A percentile compares a stretch with the other conserved stretches of the same genome.
Evolutionary conservation across 2,888 invertebrate genomes (phyloP).

Genomic region (Diploptera punctata): DNA sequence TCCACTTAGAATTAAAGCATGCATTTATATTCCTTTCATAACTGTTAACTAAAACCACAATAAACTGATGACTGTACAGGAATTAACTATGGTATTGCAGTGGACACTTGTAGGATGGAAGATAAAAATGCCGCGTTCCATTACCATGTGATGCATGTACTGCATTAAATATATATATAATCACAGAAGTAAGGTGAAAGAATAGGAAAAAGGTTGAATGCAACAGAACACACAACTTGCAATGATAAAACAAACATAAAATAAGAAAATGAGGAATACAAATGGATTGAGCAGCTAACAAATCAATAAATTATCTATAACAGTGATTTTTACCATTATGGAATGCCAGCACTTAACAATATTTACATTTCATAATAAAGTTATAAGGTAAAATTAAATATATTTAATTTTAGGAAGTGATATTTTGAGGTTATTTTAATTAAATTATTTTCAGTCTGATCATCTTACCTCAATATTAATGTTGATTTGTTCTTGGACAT

Average conservation of each 20-base stretch:
- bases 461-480: too few relatives aligned
- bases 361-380: too few relatives aligned
- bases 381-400: too few relatives aligned
- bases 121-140: not conserved
- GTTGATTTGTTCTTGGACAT: too few relatives aligned
- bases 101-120: slow-evolving; percentile 16
- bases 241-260: slow-evolving; percentile 24
- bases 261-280: slow-evolving; percentile 4
- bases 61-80: not conserved
- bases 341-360: too few relatives aligned
- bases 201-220: not conserved
- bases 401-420: too few relatives aligned
- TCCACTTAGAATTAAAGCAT: too few relatives aligned
- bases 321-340: not conserved
- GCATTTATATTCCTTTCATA: not conserved
- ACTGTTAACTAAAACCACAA: not conserved
- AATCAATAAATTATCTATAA: not conserved
- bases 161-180: too few relatives aligned
- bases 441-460: too few relatives aligned
- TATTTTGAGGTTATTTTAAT: too few relatives aligned
- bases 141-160: not conserved
- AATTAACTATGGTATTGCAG: not conserved
- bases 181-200: not conserved
- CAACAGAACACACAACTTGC: slow-evolving; percentile 11
- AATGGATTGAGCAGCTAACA: slow-evolving; percentile 29